Conservation (phyloP, 2,113 vertebrate genomes). For the Pollimyrus isidori region DNA sequence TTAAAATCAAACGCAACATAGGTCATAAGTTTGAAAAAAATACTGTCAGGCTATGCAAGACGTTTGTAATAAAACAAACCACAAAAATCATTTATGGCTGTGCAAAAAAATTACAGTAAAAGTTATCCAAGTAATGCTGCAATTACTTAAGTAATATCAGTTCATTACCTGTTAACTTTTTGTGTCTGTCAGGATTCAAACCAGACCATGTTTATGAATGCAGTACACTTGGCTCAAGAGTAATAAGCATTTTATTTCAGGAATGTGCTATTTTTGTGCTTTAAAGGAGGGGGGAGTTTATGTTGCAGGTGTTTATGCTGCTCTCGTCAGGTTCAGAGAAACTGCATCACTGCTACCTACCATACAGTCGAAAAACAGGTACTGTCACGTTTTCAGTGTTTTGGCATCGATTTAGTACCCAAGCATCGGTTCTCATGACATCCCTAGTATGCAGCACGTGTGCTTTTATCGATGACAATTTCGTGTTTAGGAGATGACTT, state of each 20-base stretch:
- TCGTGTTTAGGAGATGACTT: neutral
- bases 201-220: neutral
- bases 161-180: neutral
- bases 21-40: neutral
- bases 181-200: neutral
- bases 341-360: neutral
- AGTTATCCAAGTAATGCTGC: neutral
- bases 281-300: neutral
- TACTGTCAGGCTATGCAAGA: neutral
- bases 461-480: neutral
- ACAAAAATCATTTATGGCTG: neutral
- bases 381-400: neutral
- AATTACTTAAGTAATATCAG: neutral
- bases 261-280: neutral
- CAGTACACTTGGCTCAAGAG: neutral
- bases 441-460: neutral
- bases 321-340: neutral
- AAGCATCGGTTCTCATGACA: neutral
- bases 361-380: neutral
- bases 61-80: neutral
- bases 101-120: neutral
- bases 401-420: neutral
- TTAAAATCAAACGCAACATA: neutral
- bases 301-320: neutral
- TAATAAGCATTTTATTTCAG: neutral